Evolutionary conservation across 2,888 invertebrate species (phyloP).

Genomic region (Girardia tigrina): DNA sequence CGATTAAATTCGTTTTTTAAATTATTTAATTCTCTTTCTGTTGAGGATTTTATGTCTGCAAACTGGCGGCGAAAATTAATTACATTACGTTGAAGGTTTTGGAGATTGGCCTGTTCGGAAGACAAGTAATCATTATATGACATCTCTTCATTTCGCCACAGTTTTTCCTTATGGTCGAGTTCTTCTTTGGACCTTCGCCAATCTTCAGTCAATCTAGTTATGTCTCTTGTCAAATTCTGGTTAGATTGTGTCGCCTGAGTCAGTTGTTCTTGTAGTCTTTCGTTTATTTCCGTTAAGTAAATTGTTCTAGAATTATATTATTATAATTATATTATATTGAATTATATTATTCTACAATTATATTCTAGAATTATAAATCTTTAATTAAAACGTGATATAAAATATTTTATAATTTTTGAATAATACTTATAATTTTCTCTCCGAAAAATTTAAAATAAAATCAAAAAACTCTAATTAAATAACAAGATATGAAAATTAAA

Average conservation of each 20-base stretch:
- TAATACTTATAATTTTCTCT: too few species aligned
- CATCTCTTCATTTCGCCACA: slow-evolving; percentile 84
- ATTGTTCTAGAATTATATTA: neutral
- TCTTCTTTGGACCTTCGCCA: slow-evolving; percentile 66
- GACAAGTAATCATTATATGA: slow-evolving; percentile 89
- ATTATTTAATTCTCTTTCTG: slow-evolving; percentile 68
- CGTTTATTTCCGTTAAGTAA: slow-evolving; percentile 54
- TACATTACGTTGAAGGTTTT: slow-evolving; percentile 79
- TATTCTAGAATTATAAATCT: too few species aligned
- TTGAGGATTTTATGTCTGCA: slow-evolving; percentile 70
- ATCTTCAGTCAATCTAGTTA: slow-evolving; percentile 68
- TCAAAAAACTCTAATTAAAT: too few species aligned
- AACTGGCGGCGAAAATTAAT: slow-evolving; percentile 76
- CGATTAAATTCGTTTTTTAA: slow-evolving; percentile 53
- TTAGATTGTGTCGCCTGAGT: slow-evolving; percentile 82
- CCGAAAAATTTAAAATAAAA: too few species aligned
- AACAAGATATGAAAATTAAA: too few species aligned
- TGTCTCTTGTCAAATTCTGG: slow-evolving; percentile 72
- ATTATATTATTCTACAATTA: too few species aligned
- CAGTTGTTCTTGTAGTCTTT: slow-evolving; percentile 76
- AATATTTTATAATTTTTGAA: too few species aligned
- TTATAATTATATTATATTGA: too few species aligned
- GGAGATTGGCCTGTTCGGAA: slow-evolving; percentile 72
- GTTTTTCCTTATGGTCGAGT: slow-evolving; percentile 73
- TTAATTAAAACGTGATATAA: too few species aligned